Evolutionary conservation across 2,888 invertebrate species (phyloP).

Genomic region (Acrobasis suavella): DNA sequence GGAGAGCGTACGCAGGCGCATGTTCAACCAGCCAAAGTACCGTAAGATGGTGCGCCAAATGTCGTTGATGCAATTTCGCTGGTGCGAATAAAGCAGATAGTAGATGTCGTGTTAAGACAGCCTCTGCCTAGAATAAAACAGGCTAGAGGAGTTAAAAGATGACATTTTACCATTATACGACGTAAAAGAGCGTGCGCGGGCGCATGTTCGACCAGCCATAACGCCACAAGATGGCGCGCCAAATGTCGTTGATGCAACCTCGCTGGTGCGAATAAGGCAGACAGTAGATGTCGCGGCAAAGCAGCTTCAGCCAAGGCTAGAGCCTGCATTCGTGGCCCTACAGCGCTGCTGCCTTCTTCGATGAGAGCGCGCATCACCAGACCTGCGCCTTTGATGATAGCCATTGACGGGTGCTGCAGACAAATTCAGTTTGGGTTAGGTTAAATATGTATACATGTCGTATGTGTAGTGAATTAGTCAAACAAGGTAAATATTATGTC

Average conservation of each 20-base stretch:
- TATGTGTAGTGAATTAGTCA: too few species aligned
- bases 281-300: constrained; percentile 93
- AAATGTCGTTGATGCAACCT: constrained; percentile 94
- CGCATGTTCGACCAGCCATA: constrained; percentile 98
- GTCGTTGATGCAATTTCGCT: constrained; percentile 91
- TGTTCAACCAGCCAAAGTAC: constrained; percentile 98
- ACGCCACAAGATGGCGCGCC: constrained; percentile 93
- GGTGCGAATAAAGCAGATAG: constrained; percentile 96
- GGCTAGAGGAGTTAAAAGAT: too few species aligned
- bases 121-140: constrained; percentile 88
- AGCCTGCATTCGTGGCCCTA: constrained; percentile 97
- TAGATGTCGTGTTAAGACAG: constrained; percentile 96
- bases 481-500: too few species aligned
- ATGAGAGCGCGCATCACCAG: constrained; percentile 98
- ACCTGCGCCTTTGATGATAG: constrained; percentile 99
- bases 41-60: constrained; percentile 94
- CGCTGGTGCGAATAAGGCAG: constrained; percentile 94
- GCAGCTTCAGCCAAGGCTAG: constrained; percentile 98
- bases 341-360: constrained; percentile 97
- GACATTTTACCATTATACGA: constrained; percentile 90
- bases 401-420: constrained; percentile 96
- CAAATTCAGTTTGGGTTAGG: neutral
- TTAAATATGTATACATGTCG: too few species aligned
- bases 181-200: constrained; percentile 94
- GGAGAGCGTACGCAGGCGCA: constrained; percentile 92